phyloP scores from a whole-genome alignment of 2,888 invertebrate genomes.

The Thumatha senex region DNA sequence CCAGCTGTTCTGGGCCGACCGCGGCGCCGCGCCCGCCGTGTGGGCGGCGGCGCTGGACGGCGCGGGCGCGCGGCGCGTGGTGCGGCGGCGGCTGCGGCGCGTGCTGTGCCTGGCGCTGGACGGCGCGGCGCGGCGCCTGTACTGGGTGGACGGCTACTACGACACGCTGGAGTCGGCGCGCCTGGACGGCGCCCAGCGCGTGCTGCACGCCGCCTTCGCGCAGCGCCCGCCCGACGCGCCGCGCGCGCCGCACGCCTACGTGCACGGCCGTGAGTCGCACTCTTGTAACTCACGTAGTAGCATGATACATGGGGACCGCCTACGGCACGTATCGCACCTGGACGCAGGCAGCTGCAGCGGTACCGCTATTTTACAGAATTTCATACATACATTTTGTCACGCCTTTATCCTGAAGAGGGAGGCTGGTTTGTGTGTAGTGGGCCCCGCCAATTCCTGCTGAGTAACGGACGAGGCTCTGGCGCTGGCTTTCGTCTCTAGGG shows the following conservation, averaged over 20 bases:
- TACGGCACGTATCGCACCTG: too few relatives aligned
- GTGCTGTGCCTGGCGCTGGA: conserved; percentile 91
- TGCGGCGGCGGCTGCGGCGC: conserved; percentile 86
- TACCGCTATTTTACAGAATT: too few relatives aligned
- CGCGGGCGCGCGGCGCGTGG: conserved; percentile 72
- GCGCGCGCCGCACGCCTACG: conserved; percentile 20
- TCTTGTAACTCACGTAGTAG: too few relatives aligned
- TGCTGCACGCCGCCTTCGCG: conserved; percentile 51
- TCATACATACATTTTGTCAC: too few relatives aligned
- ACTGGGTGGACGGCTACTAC: conserved; percentile 93
- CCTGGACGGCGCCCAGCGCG: conserved; percentile 87
- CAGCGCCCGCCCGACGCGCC: conserved; percentile 29
- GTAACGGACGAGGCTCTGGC: too few relatives aligned
- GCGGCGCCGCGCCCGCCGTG: conserved; percentile 86
- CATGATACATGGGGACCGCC: too few relatives aligned
- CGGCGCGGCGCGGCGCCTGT: conserved; percentile 88
- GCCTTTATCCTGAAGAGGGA: too few relatives aligned
- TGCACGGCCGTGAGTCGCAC: conserved; percentile 17
- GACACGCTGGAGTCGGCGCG: conserved; percentile 87
- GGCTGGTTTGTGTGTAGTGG: too few relatives aligned
- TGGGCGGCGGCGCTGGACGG: conserved; percentile 87
- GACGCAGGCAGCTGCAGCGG: too few relatives aligned
- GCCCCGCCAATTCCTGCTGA: too few relatives aligned
- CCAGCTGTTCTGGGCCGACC: conserved; percentile 89
- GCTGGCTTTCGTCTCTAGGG: too few relatives aligned